Conservation (phyloP, 2,797 vertebrate species). For the Trachops cirrhosus region DNA sequence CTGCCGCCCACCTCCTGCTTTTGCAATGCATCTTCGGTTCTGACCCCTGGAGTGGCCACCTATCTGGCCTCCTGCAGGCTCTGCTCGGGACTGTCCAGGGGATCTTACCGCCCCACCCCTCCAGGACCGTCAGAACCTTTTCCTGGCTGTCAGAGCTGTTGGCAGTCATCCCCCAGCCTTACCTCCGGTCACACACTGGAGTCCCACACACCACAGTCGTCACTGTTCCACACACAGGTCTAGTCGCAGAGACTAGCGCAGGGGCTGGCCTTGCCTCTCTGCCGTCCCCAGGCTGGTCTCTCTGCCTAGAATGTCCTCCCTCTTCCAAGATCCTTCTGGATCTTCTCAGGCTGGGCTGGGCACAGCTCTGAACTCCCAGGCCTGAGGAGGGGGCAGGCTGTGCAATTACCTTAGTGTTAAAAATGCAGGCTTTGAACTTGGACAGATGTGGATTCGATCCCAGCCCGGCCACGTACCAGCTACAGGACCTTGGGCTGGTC, state of each 20-base stretch:
- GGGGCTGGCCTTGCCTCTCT: neutral
- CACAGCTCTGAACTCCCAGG: neutral
- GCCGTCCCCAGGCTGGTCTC: neutral
- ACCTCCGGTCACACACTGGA: neutral
- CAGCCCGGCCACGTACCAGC: neutral
- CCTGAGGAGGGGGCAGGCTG: neutral
- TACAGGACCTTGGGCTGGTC: neutral
- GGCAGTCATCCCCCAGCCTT: neutral
- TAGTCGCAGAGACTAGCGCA: fast-evolving
- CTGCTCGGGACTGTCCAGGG: neutral
- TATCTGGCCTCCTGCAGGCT: neutral
- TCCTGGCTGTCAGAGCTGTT: neutral
- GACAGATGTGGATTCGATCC: neutral
- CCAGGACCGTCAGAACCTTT: neutral
- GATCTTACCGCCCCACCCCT: too few species aligned
- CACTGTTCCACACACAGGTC: neutral
- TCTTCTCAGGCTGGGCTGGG: neutral
- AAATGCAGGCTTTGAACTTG: neutral
- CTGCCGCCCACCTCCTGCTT: neutral
- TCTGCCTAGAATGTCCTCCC: neutral
- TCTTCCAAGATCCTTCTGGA: neutral
- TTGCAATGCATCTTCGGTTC: neutral
- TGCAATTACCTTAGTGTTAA: neutral
- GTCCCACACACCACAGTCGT: neutral
- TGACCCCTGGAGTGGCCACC: neutral